Evolutionary conservation across 2,888 invertebrate species (phyloP), one percentile per base, ranked within the genome.

Genomic region (Notocelia uddmanniana): DNA sequence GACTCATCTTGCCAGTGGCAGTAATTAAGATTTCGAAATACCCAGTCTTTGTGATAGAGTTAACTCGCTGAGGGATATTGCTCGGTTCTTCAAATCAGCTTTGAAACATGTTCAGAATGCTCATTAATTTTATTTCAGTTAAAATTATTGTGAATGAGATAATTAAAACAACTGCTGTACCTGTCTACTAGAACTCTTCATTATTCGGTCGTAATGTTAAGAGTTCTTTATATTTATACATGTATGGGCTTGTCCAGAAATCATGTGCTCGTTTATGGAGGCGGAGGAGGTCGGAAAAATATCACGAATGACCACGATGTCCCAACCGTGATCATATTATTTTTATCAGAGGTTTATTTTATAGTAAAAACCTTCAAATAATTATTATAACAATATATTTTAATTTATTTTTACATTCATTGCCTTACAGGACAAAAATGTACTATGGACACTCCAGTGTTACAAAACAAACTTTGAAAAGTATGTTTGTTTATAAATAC

Each of bases 1-100:
- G 81, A 81, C 85, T 81, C 82, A 79, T 87, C 85, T 82, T 86
- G 85, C 91, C 88, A 80, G 80, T 78, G 87, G 92, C 90, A 81
- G 84, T 89, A 91, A 92, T 92, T 92, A 92, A 89, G 89, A 87
- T 88, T 88, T 86, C 88, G 87, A 86, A 89, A 88, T 86, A 84
- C 85, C 81, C 62, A 23, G 60, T 86, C 87, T 87, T 87, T 88
- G 88, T 87, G 82, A 85, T 85, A 82, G 84, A 86, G 84, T 87
- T 86, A 85, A 86, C 83, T 83, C 82, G 81, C 82, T 84, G 82
- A 82, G 84, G 83, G 84, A 85, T 88, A 85, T 85, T 83, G 79
- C 81, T 81, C 62, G 19, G 34, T 45, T 50, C 55, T 54, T n/a
- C n/a, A 64, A 60, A 66, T 34, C 50, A 52, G 21, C 54, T 45